Percentiles rank a stretch among this genome's conserved stretches.
These are phyloP conservation scores for Ernsta delagoae DNA, from an alignment of 2,888 invertebrate species.

Conservation along the genomic window DNA sequence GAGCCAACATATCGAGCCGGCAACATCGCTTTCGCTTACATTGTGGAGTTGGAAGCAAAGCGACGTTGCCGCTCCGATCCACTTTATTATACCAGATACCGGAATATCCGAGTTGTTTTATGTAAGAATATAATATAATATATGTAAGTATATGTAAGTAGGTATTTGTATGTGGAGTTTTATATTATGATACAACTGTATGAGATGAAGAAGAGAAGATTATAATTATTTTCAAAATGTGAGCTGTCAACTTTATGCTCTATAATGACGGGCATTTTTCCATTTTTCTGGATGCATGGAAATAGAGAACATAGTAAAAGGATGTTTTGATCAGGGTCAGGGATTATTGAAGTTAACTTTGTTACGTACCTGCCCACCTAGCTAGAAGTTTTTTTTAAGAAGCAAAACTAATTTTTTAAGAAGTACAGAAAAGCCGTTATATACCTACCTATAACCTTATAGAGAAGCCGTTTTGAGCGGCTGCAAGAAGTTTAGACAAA, in stretches of 20 bases:
- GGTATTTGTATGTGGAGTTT: not conserved
- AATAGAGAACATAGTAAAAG: not conserved
- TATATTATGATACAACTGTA: not conserved
- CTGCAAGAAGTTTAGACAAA: too few relatives aligned
- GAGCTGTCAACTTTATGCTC: not conserved
- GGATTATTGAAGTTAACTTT: too few relatives aligned
- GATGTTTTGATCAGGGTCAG: too few relatives aligned
- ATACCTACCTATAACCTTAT: too few relatives aligned
- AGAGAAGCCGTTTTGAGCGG: too few relatives aligned
- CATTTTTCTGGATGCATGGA: not conserved
- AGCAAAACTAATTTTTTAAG: too few relatives aligned
- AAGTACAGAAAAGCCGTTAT: too few relatives aligned
- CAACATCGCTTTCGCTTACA: constrained; percentile 37
- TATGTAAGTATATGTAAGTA: not conserved
- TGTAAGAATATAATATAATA: not conserved
- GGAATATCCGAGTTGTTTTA: constrained; percentile 1
- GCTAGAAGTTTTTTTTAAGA: too few relatives aligned
- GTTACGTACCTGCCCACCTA: too few relatives aligned
- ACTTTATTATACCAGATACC: not conserved
- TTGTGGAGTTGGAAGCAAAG: constrained; percentile 40
- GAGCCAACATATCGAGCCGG: constrained; percentile 34
- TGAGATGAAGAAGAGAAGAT: constrained; percentile 3
- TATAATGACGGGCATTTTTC: not conserved
- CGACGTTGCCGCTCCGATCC: constrained; percentile 48
- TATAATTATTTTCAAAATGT: not conserved